phyloP scores from a whole-genome alignment of 2,888 invertebrate species.

The Caenorhabditis sp. region DNA sequence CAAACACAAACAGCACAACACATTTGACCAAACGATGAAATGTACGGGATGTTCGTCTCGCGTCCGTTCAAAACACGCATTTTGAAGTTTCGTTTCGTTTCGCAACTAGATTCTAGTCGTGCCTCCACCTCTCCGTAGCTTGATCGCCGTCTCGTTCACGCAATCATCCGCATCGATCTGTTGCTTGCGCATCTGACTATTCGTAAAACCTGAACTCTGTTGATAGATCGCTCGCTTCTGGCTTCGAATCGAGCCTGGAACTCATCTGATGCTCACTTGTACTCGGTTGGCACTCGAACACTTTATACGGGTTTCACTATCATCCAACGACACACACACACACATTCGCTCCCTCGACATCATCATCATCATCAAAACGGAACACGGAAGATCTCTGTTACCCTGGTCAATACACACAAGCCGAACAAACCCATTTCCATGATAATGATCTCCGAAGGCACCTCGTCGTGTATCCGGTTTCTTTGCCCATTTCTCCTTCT shows the following conservation, averaged over 20 bases:
- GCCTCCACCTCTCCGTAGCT: background rate
- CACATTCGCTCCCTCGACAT: background rate
- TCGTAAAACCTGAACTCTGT: too few species aligned
- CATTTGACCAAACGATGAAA: background rate
- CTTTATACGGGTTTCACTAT: background rate
- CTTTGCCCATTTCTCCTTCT: background rate
- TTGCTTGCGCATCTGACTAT: too few species aligned
- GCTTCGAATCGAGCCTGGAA: too few species aligned
- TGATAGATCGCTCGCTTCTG: too few species aligned
- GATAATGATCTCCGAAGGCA: slow-evolving; percentile 43
- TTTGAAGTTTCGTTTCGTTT: too few species aligned
- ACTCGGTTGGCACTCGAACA: too few species aligned
- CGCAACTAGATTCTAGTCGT: too few species aligned
- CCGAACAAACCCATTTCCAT: background rate
- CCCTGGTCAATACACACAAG: slow-evolving; percentile 43
- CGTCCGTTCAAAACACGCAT: background rate
- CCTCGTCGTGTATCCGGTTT: slow-evolving; percentile 9
- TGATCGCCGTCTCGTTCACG: background rate
- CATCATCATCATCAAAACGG: background rate
- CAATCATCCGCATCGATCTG: too few species aligned
- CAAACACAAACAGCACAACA: too few species aligned
- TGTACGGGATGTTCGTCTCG: background rate
- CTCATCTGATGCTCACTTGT: too few species aligned
- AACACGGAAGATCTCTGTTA: slow-evolving; percentile 22
- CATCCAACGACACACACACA: background rate